Base-by-base conservation (phyloP, 92 coral and sea anemone genomes). In the Galaxea fascicularis region DNA sequence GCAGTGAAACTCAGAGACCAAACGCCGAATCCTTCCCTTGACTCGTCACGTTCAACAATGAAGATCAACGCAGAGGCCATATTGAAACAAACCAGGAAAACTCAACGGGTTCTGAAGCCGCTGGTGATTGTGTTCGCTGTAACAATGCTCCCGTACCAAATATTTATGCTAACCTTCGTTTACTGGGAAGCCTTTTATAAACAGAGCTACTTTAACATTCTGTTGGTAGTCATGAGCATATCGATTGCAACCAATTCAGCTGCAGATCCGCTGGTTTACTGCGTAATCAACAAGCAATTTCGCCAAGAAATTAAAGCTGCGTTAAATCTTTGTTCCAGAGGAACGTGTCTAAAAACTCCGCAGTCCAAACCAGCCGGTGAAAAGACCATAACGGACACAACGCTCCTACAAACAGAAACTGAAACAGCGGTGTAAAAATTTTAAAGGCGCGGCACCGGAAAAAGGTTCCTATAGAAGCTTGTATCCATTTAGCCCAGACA, bases 81-180 rank as follows among this genome's bases (percentile, higher is more conserved):
- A 3, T 4, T 79, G 45, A 73, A 59, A 4, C 85, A 86, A 56
- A 76, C 72, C 52, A 60, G 67, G 27, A 71, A 75, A 66, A 91
- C 92, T 9, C 80, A 82, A 17, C 75, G 88, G 64, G 78, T 91
- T 39, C 92, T 91, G 10, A 87, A 85, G 17, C 91, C 89, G 31
- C 60, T 91, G 24, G 94, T 91, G 4, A 57, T 91, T 4, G 59
- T 91, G 75, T 91, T 91, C 76, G 78, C 87, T 8, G 71, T 84
- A 24, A 83, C 94, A 11, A 91, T 91, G 94, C 80, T 91, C 14
- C 94, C 94, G 6, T 45, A 87, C 14, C 89, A 83, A n/a, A 35
- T 71, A 6, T 84, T 91, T 76, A 0, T 79, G 12, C 68, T 91
- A 0, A 57, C 63, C 9, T n/a, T n/a, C n/a, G n/a, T n/a, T n/a